phyloP scores from a whole-genome alignment of 92 coral and sea anemone species.

The Phymanthus crucifer region DNA sequence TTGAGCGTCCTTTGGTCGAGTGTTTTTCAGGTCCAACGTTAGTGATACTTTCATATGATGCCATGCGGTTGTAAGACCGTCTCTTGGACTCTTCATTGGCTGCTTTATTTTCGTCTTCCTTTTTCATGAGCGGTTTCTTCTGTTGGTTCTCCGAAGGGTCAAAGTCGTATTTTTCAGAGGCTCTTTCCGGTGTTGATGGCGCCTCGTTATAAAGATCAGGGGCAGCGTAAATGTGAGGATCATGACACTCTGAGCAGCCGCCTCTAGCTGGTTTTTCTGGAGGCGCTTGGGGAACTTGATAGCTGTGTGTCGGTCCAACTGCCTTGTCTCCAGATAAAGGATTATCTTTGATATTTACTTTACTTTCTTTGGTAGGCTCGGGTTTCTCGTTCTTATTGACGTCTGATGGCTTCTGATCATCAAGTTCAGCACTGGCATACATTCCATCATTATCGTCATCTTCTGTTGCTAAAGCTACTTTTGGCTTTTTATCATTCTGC shows the following conservation, averaged over 20 bases:
- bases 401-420: constrained; percentile 51
- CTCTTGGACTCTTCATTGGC: constrained; percentile 58
- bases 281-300: constrained; percentile 74
- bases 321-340: constrained; percentile 68
- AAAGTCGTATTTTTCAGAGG: constrained; percentile 45
- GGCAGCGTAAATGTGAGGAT: constrained; percentile 78
- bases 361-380: constrained; percentile 42
- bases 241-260: constrained; percentile 82
- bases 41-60: constrained; percentile 78
- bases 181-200: constrained; percentile 59
- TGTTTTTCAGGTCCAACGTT: constrained; percentile 41
- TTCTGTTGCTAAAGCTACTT: constrained; percentile 33
- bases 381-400: constrained; percentile 57
- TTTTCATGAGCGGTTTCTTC: constrained; percentile 27
- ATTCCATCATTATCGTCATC: constrained; percentile 42
- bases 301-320: constrained; percentile 50
- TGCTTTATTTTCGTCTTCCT: constrained; percentile 37
- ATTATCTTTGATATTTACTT: constrained; percentile 78
- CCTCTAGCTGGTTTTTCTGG: constrained; percentile 62
- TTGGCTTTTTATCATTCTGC: constrained; percentile 37
- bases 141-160: constrained; percentile 53
- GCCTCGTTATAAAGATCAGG: constrained; percentile 65
- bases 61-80: constrained; percentile 72
- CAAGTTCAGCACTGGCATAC: constrained; percentile 50
- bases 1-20: constrained; percentile 60